Evolutionary conservation across 2,888 invertebrate genomes (phyloP), one percentile per base, ranked within the genome.

Genomic region (Cylloceria caligata): DNA sequence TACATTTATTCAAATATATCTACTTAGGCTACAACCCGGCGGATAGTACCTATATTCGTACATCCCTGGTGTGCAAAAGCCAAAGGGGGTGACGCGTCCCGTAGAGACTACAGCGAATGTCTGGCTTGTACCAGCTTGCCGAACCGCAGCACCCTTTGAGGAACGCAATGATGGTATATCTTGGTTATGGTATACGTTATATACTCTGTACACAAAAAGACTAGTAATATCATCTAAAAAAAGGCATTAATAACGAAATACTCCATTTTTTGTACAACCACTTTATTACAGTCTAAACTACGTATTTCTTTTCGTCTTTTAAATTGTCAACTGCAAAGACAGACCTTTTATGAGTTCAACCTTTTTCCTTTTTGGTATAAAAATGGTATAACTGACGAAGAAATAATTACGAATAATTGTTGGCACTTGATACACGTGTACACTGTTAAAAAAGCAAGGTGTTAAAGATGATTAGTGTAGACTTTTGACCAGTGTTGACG

Each of bases 91-190:
- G 34, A 19, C 16, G 39, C 21, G 24, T 42, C 11, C 11, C 16
- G 39, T 19, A 21, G 21, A 34, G 42, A 7, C 39, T 6, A 19
- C 60, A 36, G 6, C n/a, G 7, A 30, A 57, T 5, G 13, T 24
- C 21, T 42, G 36, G 64, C 13, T 42, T 64, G 24, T 21, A 34
- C 42, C 42, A 24, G 42, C 42, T 64, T 64, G 34, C 47, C 30
- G 19, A 16, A 45, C 42, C 45, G 57, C 42, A 45, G 19, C 19
- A 57, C 11, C 57, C 55, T 71, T 71, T 71, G 71, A 71, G 45
- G 42, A 55, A 39, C 27, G 42, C 42, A 21, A 19, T 42, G 30
- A 30, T 55, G 11, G 16, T 57, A 19, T 7, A 39, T 42, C 3
- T 30, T 30, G 19, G 19, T 34, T 57, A 16, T 36, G 6, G 0